Conservation (phyloP, 2,113 vertebrate species). For the Cariama cristata region DNA sequence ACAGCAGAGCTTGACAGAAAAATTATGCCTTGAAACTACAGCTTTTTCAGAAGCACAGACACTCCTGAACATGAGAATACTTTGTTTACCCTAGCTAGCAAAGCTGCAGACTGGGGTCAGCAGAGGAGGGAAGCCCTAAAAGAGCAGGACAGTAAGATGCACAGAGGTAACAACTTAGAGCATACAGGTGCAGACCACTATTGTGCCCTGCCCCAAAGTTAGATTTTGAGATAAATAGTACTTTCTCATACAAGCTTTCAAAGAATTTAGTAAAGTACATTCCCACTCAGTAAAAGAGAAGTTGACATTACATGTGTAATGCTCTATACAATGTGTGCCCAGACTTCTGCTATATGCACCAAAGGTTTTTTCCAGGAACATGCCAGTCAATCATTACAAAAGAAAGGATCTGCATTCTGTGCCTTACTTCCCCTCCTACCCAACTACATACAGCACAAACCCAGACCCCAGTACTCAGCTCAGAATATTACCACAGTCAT, state of each 20-base stretch:
- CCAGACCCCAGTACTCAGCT: neutral
- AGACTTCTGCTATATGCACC: neutral
- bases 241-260: neutral
- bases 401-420: neutral
- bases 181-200: neutral
- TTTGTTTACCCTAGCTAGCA: neutral
- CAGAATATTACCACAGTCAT: neutral
- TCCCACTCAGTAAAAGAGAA: neutral
- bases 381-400: neutral
- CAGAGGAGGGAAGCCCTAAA: neutral
- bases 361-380: neutral
- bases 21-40: neutral
- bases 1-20: neutral
- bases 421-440: neutral
- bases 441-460: neutral
- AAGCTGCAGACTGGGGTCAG: neutral
- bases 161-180: neutral
- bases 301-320: neutral
- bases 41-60: neutral
- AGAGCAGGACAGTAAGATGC: neutral
- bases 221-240: neutral
- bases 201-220: neutral
- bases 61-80: neutral
- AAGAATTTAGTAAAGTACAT: neutral
- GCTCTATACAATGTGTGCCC: neutral